These are phyloP conservation scores for Percopsis omiscomaycus DNA, from an alignment of 2,797 vertebrate genomes.

Conservation along the genomic window DNA sequence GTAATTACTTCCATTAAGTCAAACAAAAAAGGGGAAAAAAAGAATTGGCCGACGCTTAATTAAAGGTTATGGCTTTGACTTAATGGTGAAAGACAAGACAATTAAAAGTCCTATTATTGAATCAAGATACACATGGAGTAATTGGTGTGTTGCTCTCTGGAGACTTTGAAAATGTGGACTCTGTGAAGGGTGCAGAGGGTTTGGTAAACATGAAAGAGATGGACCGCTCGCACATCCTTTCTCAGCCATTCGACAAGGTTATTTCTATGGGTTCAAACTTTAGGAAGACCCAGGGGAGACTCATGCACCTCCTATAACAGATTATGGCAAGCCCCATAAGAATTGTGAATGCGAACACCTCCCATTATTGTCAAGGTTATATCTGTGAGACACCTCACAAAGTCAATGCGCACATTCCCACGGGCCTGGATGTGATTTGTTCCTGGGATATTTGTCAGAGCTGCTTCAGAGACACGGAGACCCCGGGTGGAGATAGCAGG, in stretches of 20 bases:
- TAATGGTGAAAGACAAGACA: slow-evolving; percentile 79
- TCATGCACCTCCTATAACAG: slow-evolving; percentile 60
- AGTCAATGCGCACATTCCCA: slow-evolving; percentile 56
- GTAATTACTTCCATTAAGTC: slow-evolving; percentile 75
- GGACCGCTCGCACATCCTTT: slow-evolving; percentile 33
- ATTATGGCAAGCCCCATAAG: slow-evolving; percentile 59
- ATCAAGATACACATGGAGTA: slow-evolving; percentile 67
- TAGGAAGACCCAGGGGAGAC: slow-evolving; percentile 46
- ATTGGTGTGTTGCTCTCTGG: slow-evolving; percentile 62
- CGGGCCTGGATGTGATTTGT: slow-evolving; percentile 58
- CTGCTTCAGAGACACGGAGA: slow-evolving; percentile 22
- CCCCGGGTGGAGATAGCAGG: slow-evolving; percentile 19
- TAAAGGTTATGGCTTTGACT: slow-evolving; percentile 75
- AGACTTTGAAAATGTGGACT: slow-evolving; percentile 48
- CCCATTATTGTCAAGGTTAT: slow-evolving; percentile 69
- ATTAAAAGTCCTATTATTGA: slow-evolving; percentile 78
- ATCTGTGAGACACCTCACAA: slow-evolving; percentile 58
- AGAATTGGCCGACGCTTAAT: slow-evolving; percentile 75
- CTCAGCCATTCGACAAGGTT: slow-evolving; percentile 61
- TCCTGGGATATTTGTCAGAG: slow-evolving; percentile 45
- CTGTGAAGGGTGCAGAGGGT: slow-evolving; percentile 49
- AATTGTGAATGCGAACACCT: slow-evolving; percentile 61
- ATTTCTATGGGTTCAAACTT: slow-evolving; percentile 58
- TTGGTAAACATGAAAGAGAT: slow-evolving; percentile 56
- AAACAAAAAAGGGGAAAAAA: slow-evolving; percentile 61